Percentiles rank a stretch among this genome's conserved stretches.
Evolutionary conservation across 1,140 invertebrate genomes (phyloP).

Genomic region (Drosophila simulans): DNA sequence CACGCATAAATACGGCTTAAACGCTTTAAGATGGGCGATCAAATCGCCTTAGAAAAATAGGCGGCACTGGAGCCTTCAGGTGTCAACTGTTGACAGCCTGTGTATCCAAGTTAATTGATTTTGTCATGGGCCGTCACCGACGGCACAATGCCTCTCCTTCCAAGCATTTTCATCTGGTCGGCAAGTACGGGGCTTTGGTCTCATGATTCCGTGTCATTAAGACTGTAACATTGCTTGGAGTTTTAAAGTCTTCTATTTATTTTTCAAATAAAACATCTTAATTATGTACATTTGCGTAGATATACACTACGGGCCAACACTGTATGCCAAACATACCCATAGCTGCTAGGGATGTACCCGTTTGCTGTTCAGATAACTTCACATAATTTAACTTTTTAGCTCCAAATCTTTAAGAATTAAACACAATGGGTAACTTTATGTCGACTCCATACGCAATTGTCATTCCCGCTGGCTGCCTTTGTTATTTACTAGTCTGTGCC

Average conservation of each 20-base stretch:
- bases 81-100: constrained; percentile 50
- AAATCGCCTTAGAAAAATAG: constrained; percentile 10
- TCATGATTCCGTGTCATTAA: neutral
- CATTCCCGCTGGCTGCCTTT: constrained; percentile 13
- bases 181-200: neutral
- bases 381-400: neutral
- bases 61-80: constrained; percentile 16
- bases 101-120: constrained; percentile 49
- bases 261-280: neutral
- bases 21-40: constrained; percentile 12
- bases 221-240: neutral
- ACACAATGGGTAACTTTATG: constrained; percentile 10
- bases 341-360: neutral
- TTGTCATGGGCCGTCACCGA: constrained; percentile 43
- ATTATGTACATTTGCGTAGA: neutral
- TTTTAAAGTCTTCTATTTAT: neutral
- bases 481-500: constrained; percentile 41
- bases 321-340: neutral
- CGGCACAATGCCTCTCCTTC: constrained; percentile 10
- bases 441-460: constrained; percentile 2
- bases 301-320: neutral
- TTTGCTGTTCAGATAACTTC: neutral
- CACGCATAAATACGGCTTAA: constrained; percentile 18
- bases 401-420: neutral
- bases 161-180: constrained; percentile 2